Conservation (phyloP, 1,140 invertebrate genomes). For the Apis cerana region DNA sequence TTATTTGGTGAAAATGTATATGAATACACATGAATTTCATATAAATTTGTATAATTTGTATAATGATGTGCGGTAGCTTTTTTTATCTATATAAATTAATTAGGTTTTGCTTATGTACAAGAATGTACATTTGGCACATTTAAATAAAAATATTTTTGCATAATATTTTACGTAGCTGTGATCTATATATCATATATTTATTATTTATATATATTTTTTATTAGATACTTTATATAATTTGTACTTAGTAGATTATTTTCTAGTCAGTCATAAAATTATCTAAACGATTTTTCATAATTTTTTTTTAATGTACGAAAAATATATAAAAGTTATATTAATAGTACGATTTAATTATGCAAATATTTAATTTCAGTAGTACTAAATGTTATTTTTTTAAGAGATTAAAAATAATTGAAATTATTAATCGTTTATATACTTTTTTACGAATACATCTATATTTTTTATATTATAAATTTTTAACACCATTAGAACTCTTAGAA, state of each 20-base stretch:
- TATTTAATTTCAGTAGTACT: slow-evolving; percentile 3
- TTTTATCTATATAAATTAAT: slow-evolving; percentile 13
- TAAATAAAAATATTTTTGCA: slow-evolving; percentile 20
- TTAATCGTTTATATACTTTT: slow-evolving; percentile 2
- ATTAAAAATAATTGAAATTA: slow-evolving; percentile 22
- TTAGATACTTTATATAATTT: slow-evolving; percentile 15
- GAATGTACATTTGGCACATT: slow-evolving; percentile 19
- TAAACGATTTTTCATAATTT: not conserved
- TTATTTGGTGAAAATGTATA: slow-evolving; percentile 25
- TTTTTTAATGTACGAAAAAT: slow-evolving; percentile 9
- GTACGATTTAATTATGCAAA: not conserved
- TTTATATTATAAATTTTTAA: slow-evolving; percentile 15
- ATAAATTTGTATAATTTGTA: not conserved
- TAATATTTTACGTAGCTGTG: not conserved
- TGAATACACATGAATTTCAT: not conserved
- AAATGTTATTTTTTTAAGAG: not conserved
- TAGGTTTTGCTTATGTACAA: slow-evolving; percentile 13
- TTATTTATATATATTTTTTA: not conserved
- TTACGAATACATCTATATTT: slow-evolving; percentile 22
- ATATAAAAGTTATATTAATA: not conserved
- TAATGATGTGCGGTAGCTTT: not conserved
- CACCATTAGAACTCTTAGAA: slow-evolving; percentile 15
- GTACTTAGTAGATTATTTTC: slow-evolving; percentile 39
- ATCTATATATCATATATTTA: not conserved
- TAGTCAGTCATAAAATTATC: slow-evolving; percentile 33